Base-by-base conservation (phyloP, 1,140 invertebrate genomes). In the Samia ricini region DNA sequence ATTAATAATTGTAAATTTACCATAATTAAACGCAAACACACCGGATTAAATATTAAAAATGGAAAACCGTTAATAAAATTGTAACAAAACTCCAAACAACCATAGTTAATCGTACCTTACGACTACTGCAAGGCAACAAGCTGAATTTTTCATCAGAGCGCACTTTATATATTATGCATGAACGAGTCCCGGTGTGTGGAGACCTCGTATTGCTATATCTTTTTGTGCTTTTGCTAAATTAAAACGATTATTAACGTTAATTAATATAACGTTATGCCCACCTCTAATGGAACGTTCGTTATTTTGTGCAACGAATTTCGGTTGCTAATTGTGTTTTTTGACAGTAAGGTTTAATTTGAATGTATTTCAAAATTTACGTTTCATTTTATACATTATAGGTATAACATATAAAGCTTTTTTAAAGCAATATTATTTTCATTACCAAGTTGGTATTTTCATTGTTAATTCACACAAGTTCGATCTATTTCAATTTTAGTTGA, bases 121-220 rank as follows among this genome's bases (percentile, higher is more conserved):
- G 33, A 12, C 33, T 42, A 42, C 33, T 42, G 33, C 33, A 8
- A 42, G 20, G 51, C 15, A 24, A 29, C 33, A 20, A 24, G 61
- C 48, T 72, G 66, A 70, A 73, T 72, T 68, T 72, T 75, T 64
- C 64, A 67, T 26, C 52, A 61, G 29, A 52, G 42, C 58, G 24
- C 64, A 63, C 61, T 65, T 56, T 49, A 65, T 64, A 62, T 24
- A 54, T 58, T 65, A 70, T 72, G 66, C 67, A 68, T 64, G 67
- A 62, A 21, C 52, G 42, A 49, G n/a, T 19, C 61, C 10, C 51
- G 33, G 54, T 51, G 48, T 54, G 62, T 42, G 33, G 33, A 42
- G 33, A 42, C 10, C 33, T 15, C 10, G 12, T 4, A 42, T 42
- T 15, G 33, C 33, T 23, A 20, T 19, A 52, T 52, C 52, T 24